Conservation (phyloP, 2,888 invertebrate species). For the Rhopalosiphum nymphaeae region DNA sequence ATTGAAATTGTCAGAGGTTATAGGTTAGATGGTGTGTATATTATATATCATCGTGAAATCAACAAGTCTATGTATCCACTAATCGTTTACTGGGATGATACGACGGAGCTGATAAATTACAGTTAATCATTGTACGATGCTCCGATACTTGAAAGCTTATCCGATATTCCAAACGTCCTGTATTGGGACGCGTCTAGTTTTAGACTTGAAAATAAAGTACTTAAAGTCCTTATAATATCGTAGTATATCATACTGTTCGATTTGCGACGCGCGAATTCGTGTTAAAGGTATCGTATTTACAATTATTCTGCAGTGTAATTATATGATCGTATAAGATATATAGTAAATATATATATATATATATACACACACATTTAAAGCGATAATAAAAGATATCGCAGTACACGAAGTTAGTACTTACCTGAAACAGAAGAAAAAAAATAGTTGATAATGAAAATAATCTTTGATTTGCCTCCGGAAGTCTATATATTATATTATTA, state of each 20-base stretch:
- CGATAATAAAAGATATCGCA: not conserved
- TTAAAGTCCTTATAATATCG: not conserved
- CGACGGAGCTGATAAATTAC: not conserved
- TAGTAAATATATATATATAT: not conserved
- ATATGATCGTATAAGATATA: not conserved
- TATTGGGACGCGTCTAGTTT: not conserved
- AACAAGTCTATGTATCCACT: not conserved
- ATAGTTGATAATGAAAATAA: not conserved
- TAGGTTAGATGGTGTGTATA: not conserved
- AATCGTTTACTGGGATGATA: not conserved
- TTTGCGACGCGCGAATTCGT: not conserved
- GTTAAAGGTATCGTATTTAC: not conserved
- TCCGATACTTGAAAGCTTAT: not conserved
- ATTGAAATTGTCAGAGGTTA: not conserved
- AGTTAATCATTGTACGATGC: constrained; percentile 6
- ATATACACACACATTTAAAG: not conserved
- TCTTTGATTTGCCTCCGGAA: not conserved
- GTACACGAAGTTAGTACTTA: not conserved
- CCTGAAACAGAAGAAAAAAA: not conserved
- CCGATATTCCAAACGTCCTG: not conserved
- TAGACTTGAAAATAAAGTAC: not conserved
- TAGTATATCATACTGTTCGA: not conserved
- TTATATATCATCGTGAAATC: not conserved
- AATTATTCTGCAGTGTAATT: not conserved
- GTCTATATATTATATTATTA: not conserved